phyloP scores from a whole-genome alignment of 2,113 vertebrate species.

The Apodemus sylvaticus region DNA sequence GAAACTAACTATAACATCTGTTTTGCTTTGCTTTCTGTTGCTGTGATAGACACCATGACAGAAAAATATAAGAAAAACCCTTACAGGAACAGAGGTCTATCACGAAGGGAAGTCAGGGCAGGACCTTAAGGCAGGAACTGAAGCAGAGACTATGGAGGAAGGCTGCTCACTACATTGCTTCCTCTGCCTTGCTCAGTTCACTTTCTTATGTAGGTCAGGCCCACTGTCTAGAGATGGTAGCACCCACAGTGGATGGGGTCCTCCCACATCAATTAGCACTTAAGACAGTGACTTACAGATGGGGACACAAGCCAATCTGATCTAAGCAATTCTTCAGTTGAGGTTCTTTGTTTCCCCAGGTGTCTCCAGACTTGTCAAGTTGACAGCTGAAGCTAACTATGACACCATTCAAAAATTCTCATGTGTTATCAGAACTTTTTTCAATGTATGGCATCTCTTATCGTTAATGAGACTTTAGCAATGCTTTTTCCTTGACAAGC shows the following conservation, averaged over 20 bases:
- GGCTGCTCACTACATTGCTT: neutral
- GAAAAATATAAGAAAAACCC: neutral
- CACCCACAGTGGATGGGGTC: neutral
- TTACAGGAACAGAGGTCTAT: neutral
- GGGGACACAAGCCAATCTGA: neutral
- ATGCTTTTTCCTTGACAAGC: neutral
- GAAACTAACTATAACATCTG: neutral
- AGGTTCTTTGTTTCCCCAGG: neutral
- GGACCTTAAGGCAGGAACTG: neutral
- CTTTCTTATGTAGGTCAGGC: neutral
- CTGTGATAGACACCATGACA: neutral
- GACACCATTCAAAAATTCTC: neutral
- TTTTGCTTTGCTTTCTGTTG: neutral
- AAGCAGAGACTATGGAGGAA: neutral
- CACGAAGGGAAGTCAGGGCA: neutral
- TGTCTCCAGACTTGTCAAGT: neutral
- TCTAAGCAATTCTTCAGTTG: neutral
- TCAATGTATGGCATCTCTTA: neutral
- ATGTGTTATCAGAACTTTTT: neutral
- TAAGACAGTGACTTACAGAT: neutral
- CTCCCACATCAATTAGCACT: neutral
- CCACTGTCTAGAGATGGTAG: neutral
- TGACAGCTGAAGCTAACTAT: neutral
- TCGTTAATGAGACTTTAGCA: conserved; percentile 16
- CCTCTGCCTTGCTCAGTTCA: neutral